Evolutionary conservation across 1,140 invertebrate species (phyloP), one percentile per base, ranked within the genome.

Genomic region (Brachionus plicatilis): DNA sequence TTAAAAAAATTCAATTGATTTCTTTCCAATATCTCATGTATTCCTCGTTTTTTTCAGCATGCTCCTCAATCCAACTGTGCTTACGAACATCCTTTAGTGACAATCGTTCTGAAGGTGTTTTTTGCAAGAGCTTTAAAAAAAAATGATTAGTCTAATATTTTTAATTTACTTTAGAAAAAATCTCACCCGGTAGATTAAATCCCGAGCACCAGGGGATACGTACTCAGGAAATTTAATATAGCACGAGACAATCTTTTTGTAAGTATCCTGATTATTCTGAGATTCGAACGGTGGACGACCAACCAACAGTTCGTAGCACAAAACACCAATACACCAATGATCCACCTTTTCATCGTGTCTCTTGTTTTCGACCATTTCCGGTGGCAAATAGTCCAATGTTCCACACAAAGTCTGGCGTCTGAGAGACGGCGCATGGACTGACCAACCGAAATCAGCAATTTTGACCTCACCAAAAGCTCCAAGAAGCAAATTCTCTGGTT

Each of bases 261-360:
- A 82, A 14, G 82, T 84, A 11, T 68, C 82, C 11, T 45, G 41
- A 29, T 17, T 70, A 2, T 1, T 47, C 20, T 84, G 41, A 14
- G 60, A 70, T 50, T 72, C 60, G 24, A 98, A 98, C n/a, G 96
- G 96, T 14, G 96, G 95, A 78, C 93, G 91, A 0, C 96, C 96
- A 29, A 94, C 93, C 94, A 99, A 95, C 96, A 99, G 98, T 92
- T 99, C 96, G 90, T 99, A 99, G 95, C 99, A 96, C 5, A 99
- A 92, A 37, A 99, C 97, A 37, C 97, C 97, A 47, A 99, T 91
- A 76, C 97, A 97, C 90, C 90, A 90, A 90, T 92, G 92, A 91
- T 99, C 98, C 53, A 82, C 79, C 65, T 68, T 60, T 68, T 82
- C 79, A 45, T 82, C 53, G 86, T 98, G 95, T 0, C 93, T 92